phyloP scores from a whole-genome alignment of 2,113 vertebrate species.

The Dinomys branickii region DNA sequence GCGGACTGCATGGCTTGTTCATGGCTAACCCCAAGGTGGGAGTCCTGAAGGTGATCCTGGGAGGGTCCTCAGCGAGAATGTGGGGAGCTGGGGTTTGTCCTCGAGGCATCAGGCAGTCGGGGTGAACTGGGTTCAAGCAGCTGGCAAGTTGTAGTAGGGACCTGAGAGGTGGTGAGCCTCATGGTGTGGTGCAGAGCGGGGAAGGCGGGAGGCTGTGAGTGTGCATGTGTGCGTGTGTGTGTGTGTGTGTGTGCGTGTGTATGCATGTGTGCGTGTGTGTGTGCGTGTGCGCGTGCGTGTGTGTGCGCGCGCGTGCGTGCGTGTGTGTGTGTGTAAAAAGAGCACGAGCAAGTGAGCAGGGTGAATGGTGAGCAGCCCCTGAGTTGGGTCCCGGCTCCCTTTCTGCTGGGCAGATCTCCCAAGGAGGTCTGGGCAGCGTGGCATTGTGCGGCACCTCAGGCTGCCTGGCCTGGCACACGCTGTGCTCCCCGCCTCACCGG shows the following conservation, averaged over 20 bases:
- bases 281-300: too few species aligned
- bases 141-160: not conserved
- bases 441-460: not conserved
- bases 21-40: not conserved
- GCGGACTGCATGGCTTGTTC: not conserved
- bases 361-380: not conserved
- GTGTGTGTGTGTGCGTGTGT: too few species aligned
- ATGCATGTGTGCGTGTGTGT: too few species aligned
- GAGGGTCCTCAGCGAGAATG: not conserved
- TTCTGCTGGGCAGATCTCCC: accelerated
- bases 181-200: not conserved
- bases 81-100: not conserved
- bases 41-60: not conserved
- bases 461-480: too few species aligned
- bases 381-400: not conserved
- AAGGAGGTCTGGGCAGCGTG: not conserved
- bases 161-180: not conserved
- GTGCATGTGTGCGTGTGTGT: too few species aligned
- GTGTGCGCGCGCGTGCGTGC: too few species aligned
- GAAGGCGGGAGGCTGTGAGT: too few species aligned
- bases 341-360: not conserved
- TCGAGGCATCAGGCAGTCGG: not conserved
- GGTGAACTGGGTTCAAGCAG: not conserved
- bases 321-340: not conserved
- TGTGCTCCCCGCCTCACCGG: not conserved